These are phyloP conservation scores for Diacarnus erythraeanus DNA, from an alignment of 37 sponge, comb jelly and placozoan genomes.

Conservation along the genomic window DNA sequence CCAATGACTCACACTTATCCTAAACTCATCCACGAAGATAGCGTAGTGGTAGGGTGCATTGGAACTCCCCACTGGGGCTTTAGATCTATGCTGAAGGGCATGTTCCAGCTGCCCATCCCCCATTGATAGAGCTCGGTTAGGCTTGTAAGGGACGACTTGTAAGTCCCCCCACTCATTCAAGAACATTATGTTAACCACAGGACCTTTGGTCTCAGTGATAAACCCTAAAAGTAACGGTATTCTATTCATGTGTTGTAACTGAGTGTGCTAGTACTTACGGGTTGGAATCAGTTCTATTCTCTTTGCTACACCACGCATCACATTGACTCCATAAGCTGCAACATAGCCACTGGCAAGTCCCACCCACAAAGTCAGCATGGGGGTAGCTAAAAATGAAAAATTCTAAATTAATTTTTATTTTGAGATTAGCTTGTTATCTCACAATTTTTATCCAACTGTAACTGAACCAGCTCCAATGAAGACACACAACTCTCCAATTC, in stretches of 20 bases:
- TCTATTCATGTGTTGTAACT: neutral
- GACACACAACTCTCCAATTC: slow-evolving; percentile 36
- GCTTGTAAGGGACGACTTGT: slow-evolving; percentile 34
- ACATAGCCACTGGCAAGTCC: slow-evolving; percentile 44
- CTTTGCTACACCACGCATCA: neutral
- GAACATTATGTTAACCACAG: slow-evolving; percentile 27
- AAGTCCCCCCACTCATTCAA: slow-evolving; percentile 50
- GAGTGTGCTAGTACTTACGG: neutral
- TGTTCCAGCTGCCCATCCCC: neutral
- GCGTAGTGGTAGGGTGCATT: slow-evolving; percentile 16
- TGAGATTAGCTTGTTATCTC: neutral
- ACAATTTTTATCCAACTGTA: slow-evolving; percentile 36
- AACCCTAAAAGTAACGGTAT: slow-evolving; percentile 2
- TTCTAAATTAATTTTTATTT: neutral
- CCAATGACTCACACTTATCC: slow-evolving; percentile 10
- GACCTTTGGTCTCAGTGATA: slow-evolving; percentile 9
- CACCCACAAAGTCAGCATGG: slow-evolving; percentile 41
- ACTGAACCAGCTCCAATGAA: slow-evolving; percentile 24
- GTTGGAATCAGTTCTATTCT: slow-evolving; percentile 31
- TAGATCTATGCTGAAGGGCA: neutral
- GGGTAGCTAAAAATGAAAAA: slow-evolving; percentile 2
- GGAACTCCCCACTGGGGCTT: neutral
- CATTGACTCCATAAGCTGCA: slow-evolving; percentile 27
- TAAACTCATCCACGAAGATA: neutral
- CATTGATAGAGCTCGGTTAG: neutral